Evolutionary conservation across 2,888 invertebrate species (phyloP).

Genomic region (Sycophila texana): DNA sequence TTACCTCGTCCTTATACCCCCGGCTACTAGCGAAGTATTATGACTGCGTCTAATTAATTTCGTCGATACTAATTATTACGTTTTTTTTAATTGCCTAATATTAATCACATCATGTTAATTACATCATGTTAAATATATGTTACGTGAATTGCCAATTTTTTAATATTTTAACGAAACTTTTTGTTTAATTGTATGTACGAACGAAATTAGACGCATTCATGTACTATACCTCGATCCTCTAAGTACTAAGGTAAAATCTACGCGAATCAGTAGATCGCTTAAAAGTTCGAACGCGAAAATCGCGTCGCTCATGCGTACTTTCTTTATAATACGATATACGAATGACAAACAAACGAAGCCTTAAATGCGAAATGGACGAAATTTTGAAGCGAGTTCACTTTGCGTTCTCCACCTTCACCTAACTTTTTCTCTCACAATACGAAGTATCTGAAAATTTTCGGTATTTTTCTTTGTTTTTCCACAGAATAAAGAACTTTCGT

Average conservation of each 20-base stretch:
- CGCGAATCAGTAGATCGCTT: constrained; percentile 13
- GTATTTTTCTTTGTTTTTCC: no score
- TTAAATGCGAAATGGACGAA: constrained; percentile 41
- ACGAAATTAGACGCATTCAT: background rate
- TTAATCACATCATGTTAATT: no score
- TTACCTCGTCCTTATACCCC: constrained; percentile 16
- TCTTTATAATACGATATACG: background rate
- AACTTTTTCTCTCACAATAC: no score
- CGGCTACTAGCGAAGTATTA: background rate
- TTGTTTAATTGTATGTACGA: background rate
- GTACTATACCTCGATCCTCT: background rate
- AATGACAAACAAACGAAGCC: constrained; percentile 13
- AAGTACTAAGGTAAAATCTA: background rate
- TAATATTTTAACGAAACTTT: no score
- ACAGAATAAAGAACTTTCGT: no score
- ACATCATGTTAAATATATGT: no score
- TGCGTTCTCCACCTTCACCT: no score
- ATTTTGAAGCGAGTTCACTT: constrained; percentile 21
- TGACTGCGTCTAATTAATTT: no score
- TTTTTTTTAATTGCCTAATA: background rate
- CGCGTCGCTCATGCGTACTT: constrained; percentile 29
- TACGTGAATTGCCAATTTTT: no score
- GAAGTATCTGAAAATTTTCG: no score
- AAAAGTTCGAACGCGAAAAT: no score
- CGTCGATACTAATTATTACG: no score